Evolutionary conservation across 2,113 vertebrate species (phyloP).

Genomic region (Pandion haliaetus): DNA sequence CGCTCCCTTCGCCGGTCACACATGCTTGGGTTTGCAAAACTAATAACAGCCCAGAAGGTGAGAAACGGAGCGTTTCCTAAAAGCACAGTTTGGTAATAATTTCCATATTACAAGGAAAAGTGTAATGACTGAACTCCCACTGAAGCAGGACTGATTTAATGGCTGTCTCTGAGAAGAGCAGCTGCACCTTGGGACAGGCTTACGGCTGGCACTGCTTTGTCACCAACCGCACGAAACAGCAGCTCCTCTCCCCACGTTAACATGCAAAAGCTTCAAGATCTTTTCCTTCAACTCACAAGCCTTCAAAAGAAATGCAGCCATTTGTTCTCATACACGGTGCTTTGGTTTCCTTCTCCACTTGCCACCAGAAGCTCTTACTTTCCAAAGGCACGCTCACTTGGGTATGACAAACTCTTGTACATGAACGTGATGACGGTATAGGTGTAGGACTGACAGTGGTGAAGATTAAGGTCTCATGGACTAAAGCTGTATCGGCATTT

Average conservation of each 20-base stretch:
- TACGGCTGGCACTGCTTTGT: neutral
- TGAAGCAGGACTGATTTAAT: neutral
- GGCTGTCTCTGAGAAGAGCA: neutral
- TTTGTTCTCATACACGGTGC: no score
- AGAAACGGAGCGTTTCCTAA: neutral
- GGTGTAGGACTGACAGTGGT: neutral
- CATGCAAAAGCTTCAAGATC: neutral
- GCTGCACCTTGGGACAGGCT: neutral
- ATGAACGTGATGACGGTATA: accelerated
- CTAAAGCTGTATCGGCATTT: neutral
- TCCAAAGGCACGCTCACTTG: neutral
- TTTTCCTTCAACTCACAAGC: neutral
- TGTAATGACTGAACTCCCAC: neutral
- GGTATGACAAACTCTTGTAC: neutral
- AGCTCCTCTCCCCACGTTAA: neutral
- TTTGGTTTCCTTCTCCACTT: neutral
- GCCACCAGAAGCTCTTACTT: neutral
- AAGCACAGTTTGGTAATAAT: neutral
- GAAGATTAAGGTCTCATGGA: neutral
- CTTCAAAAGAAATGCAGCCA: neutral
- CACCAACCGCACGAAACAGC: accelerated
- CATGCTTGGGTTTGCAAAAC: neutral
- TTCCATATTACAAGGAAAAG: neutral
- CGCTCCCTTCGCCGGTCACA: neutral
- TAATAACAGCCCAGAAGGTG: neutral